Percentiles rank a stretch among this genome's conserved stretches.
Evolutionary conservation across 2,797 vertebrate species (phyloP).

Genomic region (Acomys russatus): DNA sequence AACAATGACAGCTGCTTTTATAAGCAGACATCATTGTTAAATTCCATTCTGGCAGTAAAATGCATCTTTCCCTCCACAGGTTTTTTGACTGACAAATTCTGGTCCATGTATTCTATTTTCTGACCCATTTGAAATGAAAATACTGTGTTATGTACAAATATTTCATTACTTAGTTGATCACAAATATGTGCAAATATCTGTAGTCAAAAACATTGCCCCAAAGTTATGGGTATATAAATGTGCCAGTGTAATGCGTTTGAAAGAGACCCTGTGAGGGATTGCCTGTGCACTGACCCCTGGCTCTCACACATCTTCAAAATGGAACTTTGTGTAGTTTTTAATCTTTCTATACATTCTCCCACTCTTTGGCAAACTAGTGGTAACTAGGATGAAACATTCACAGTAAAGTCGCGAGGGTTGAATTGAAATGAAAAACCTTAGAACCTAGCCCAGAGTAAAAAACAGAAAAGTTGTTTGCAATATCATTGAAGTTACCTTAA

Average conservation of each 20-base stretch:
- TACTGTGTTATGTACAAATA: slow-evolving; percentile 28
- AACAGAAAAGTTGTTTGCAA: neutral
- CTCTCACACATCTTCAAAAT: neutral
- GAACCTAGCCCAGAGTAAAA: neutral
- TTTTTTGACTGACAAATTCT: slow-evolving; percentile 64
- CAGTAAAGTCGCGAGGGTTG: neutral
- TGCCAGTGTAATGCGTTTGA: neutral
- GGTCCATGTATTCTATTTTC: slow-evolving; percentile 43
- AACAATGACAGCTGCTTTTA: slow-evolving; percentile 60
- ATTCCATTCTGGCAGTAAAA: slow-evolving; percentile 61
- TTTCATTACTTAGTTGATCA: slow-evolving; percentile 31
- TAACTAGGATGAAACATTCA: neutral
- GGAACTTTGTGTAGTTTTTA: neutral
- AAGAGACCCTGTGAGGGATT: neutral
- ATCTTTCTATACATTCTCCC: neutral
- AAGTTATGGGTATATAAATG: too few relatives aligned
- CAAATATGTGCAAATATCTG: slow-evolving; percentile 57
- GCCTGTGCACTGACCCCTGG: neutral
- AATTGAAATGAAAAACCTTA: slow-evolving; percentile 18
- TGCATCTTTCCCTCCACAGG: slow-evolving; percentile 20
- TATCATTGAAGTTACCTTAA: neutral
- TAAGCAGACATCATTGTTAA: slow-evolving; percentile 54
- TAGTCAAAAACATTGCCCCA: neutral
- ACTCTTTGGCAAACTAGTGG: neutral
- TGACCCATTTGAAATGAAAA: slow-evolving; percentile 64